Conservation (phyloP, 2,113 vertebrate species). For the Pteropus alecto region DNA sequence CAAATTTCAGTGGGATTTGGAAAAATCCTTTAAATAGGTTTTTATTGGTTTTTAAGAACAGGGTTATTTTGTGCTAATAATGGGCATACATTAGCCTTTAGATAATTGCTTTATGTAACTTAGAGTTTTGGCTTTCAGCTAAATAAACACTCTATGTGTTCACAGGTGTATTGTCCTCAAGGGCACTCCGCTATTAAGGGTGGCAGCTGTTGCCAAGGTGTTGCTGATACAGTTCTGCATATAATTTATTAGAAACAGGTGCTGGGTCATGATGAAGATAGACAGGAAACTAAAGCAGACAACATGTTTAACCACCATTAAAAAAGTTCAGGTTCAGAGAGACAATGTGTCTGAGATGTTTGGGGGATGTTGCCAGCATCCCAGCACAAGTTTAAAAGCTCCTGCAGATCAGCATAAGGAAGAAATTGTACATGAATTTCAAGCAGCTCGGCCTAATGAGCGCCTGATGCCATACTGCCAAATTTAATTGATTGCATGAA, state of each 20-base stretch:
- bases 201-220: constrained; percentile 86
- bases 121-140: constrained; percentile 85
- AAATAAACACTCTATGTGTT: constrained; percentile 87
- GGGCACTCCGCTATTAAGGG: constrained; percentile 83
- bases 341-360: constrained; percentile 85
- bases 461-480: constrained; percentile 69
- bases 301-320: constrained; percentile 85
- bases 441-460: constrained; percentile 78
- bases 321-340: constrained; percentile 84
- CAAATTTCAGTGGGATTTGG: constrained; percentile 79
- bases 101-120: constrained; percentile 87
- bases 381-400: constrained; percentile 72
- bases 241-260: constrained; percentile 90
- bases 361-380: constrained; percentile 81
- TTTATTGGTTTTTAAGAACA: constrained; percentile 86
- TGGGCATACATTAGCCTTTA: constrained; percentile 83
- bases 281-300: constrained; percentile 87
- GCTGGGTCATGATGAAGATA: constrained; percentile 85
- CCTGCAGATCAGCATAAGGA: constrained; percentile 78
- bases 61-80: constrained; percentile 88
- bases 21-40: constrained; percentile 84
- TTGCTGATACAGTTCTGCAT: constrained; percentile 84
- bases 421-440: constrained; percentile 79
- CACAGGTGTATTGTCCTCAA: constrained; percentile 89
- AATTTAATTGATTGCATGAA: constrained; percentile 76